Evolutionary conservation across 1,140 invertebrate genomes (phyloP), one percentile per base, ranked within the genome.

Genomic region (Pteromalus puparum): DNA sequence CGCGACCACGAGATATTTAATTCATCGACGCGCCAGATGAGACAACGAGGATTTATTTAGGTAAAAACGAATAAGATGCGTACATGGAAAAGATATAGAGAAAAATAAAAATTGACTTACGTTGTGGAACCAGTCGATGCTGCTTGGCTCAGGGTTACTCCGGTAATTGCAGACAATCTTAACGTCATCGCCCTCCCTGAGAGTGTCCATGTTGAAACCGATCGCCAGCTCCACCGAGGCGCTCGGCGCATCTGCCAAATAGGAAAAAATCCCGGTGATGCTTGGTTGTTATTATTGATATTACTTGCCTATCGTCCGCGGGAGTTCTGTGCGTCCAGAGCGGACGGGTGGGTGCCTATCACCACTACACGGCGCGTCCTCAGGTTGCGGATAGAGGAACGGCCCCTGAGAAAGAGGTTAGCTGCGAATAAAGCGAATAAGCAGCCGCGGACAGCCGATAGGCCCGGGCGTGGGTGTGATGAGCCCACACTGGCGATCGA

Each of bases 131-230:
- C 95, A 95, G 73, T 91, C 90, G 86, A 94, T 93, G 81, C 87
- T 92, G 53, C 92, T 92, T 34, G 94, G 92, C 80, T 89, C 90
- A 3, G 95, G 95, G 85, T 94, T 94, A 82, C 95, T 94, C 61
- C 91, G 90, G 78, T 94, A 92, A 83, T 94, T 91, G 87, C 95
- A 95, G 68, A 92, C 88, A 70, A 95, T 90, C 87, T 93, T 94
- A 65, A 95, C 91, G 88, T 95, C 94, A 76, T 94, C 93, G n/a
- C 94, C 95, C 88, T 95, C 95, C 79, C 92, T 90, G 81, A 92
- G 87, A n/a, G 89, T 93, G 78, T 92, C 90, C 78, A 92, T 83
- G 28, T 90, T 83, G 73, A 93, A 92, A 42, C 91, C 93, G 9
- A 87, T 88, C 13, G 91, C 93, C 24, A 93, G 88, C 38, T 91